A percentile compares a stretch with the other conserved stretches of the same genome.
Evolutionary conservation across 2,113 vertebrate genomes (phyloP).

Genomic region (Ursus arctos): DNA sequence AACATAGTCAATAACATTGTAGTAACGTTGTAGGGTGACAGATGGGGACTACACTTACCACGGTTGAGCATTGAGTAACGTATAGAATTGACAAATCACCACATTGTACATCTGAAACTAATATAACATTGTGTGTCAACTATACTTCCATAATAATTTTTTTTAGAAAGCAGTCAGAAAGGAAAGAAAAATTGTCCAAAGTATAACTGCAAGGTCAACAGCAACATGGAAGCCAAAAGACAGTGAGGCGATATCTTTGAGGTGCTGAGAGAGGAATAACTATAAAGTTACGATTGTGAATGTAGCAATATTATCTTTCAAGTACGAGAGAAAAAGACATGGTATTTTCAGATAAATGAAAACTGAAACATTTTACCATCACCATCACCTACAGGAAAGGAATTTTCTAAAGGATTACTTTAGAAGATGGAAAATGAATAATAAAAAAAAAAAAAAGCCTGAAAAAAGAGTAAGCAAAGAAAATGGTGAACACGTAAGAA

Average conservation of each 20-base stretch:
- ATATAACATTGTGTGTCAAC: neutral
- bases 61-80: neutral
- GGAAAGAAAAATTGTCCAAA: neutral
- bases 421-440: conserved; percentile 11
- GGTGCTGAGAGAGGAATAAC: neutral
- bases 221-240: neutral
- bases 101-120: neutral
- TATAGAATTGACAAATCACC: neutral
- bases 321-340: conserved; percentile 19
- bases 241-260: neutral
- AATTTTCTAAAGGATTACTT: conserved; percentile 39
- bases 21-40: neutral
- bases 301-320: neutral
- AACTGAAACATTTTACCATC: neutral
- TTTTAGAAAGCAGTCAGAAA: neutral
- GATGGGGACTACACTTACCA: neutral
- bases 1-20: neutral
- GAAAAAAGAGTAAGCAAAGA: neutral
- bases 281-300: neutral
- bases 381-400: neutral
- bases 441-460: neutral
- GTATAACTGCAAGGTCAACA: neutral
- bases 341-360: conserved; percentile 36
- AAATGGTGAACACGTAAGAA: neutral
- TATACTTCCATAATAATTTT: neutral